Evolutionary conservation across 1,140 invertebrate species (phyloP), one percentile per base, ranked within the genome.

Genomic region (Caenorhabditis latens): DNA sequence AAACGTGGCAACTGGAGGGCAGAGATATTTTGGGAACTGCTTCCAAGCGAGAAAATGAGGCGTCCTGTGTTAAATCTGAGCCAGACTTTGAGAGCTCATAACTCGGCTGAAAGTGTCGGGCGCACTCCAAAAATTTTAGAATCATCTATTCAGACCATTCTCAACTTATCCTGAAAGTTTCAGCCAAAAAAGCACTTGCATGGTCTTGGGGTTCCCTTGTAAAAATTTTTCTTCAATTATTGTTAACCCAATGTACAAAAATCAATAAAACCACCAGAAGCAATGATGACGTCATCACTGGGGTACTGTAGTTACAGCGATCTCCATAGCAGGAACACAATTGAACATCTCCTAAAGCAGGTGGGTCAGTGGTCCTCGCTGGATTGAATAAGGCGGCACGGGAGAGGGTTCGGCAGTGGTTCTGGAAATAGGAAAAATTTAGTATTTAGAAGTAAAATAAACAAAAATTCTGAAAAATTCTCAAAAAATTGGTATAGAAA

Each of bases 361-460:
- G 88, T 24, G 83, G 88, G 57, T 88, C 84, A 13, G 84, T 63
- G 42, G 65, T 40, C 57, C 82, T 84, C 13, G 84, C 88, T 24
- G 88, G 87, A 83, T 92, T 92, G 88, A 92, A 92, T 21, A 92
- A 79, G 40, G 84, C 48, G 9, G 89, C 82, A 11, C 91, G 87
- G 8, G 91, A 90, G 40, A 92, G 82, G 13, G 88, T 89, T 63
- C 90, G 88, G 57, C 91, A 92, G 42, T 88, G 83, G 65, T 92
- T 90, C 42, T 90, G 61, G 86, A 92, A 71, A 3, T 14, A n/a
- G 32, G 11, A 42, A 11, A 67, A 9, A 11, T 40, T 21, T 8
- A 58, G 21, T 58, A n/a, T 32, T 63, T 32, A n/a, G 19, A n/a
- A n/a, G n/a, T n/a, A n/a, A n/a, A n/a, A n/a, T n/a, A n/a, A n/a